Conservation (phyloP, 2,888 invertebrate genomes). For the Drosophila phalerata region DNA sequence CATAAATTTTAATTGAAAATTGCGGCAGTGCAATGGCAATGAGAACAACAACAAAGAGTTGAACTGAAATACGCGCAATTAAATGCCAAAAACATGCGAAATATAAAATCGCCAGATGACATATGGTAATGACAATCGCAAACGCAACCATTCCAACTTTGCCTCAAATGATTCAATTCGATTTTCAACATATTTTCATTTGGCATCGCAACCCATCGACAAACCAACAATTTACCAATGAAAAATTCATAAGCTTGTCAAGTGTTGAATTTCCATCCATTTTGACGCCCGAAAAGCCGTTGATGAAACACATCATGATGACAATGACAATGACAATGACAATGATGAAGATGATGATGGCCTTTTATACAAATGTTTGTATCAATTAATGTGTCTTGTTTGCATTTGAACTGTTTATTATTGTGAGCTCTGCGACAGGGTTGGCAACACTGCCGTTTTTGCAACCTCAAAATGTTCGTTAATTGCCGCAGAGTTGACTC, state of each 20-base stretch:
- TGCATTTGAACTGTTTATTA: slow-evolving; percentile 10
- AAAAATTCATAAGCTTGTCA: slow-evolving; percentile 58
- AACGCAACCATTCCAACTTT: not conserved
- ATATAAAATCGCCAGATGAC: slow-evolving; percentile 42
- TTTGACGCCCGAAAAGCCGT: slow-evolving; percentile 37
- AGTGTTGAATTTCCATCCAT: slow-evolving; percentile 47
- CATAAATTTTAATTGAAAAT: slow-evolving; percentile 78
- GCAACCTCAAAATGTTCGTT: slow-evolving; percentile 7
- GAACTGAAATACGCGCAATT: slow-evolving; percentile 59
- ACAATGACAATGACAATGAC: too few species aligned
- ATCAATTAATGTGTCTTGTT: slow-evolving; percentile 31
- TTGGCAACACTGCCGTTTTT: slow-evolving; percentile 5
- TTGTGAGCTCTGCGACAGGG: not conserved
- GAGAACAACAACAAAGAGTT: slow-evolving; percentile 1
- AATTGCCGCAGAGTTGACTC: slow-evolving; percentile 9
- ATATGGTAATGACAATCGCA: slow-evolving; percentile 44
- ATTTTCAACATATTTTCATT: slow-evolving; percentile 25
- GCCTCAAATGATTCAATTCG: slow-evolving; percentile 43
- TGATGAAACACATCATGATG: slow-evolving; percentile 2
- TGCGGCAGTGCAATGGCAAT: slow-evolving; percentile 44
- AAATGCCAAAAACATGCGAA: slow-evolving; percentile 63
- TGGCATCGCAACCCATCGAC: slow-evolving; percentile 7
- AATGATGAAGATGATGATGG: slow-evolving; percentile 8
- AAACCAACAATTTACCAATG: slow-evolving; percentile 28
- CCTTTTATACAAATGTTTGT: slow-evolving; percentile 49